Evolutionary conservation across 2,797 vertebrate genomes (phyloP).

Genomic region (Chrosomus eos): DNA sequence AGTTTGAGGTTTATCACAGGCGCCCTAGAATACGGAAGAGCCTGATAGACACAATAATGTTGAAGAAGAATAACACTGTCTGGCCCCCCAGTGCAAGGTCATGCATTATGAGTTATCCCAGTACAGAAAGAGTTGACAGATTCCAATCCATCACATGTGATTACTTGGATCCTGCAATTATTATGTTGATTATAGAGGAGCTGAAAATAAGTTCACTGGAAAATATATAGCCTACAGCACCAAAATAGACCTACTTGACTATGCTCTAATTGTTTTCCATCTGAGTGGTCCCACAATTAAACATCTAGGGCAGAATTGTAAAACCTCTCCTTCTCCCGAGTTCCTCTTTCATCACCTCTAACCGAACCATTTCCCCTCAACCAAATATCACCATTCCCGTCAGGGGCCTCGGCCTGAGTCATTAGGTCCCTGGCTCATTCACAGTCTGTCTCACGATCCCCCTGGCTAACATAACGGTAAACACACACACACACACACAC

Average conservation of each 20-base stretch:
- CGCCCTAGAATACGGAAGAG: not conserved
- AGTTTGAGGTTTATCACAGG: not conserved
- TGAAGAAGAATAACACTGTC: not conserved
- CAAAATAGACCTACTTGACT: conserved; percentile 30
- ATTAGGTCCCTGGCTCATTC: conserved; percentile 50
- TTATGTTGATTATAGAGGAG: conserved; percentile 38
- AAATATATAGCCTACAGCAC: conserved; percentile 37
- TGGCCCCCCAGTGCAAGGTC: not conserved
- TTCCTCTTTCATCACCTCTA: conserved; percentile 58
- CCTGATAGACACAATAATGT: not conserved
- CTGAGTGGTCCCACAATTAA: conserved; percentile 31
- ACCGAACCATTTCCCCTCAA: conserved; percentile 52
- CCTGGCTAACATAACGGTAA: conserved; percentile 4
- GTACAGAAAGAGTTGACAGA: not conserved
- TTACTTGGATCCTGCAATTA: not conserved
- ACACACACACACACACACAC: conserved; percentile 10
- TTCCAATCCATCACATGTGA: conserved; percentile 1
- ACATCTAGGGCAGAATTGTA: conserved; percentile 39
- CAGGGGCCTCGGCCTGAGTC: conserved; percentile 46
- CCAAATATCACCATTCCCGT: conserved; percentile 53
- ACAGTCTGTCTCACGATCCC: conserved; percentile 33
- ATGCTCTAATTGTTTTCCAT: conserved; percentile 40
- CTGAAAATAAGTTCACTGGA: not conserved
- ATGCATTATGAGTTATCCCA: not conserved
- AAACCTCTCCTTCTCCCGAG: conserved; percentile 11